Percentiles rank a stretch among this genome's conserved stretches.
Evolutionary conservation across 2,888 invertebrate species (phyloP).

Genomic region (Tachystola acroxantha): DNA sequence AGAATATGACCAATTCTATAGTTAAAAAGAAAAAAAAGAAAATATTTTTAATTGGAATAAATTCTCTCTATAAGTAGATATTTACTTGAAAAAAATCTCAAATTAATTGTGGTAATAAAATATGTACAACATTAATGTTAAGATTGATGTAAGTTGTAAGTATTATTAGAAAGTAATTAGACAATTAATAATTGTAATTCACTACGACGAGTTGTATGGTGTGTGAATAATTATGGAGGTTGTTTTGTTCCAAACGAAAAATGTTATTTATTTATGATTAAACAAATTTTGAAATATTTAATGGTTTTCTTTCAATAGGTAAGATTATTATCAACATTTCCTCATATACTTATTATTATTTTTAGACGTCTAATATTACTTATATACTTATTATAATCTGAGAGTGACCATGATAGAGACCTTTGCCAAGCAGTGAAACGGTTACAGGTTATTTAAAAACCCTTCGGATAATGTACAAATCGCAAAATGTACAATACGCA

Average conservation of each 20-base stretch:
- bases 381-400: too few relatives aligned
- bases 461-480: too few relatives aligned
- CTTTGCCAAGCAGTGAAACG: too few relatives aligned
- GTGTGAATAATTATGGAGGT: slow-evolving; percentile 75
- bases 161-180: slow-evolving; percentile 77
- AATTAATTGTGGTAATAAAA: slow-evolving; percentile 73
- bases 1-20: slow-evolving; percentile 53
- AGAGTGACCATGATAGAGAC: too few relatives aligned
- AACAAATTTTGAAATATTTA: slow-evolving; percentile 73
- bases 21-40: slow-evolving; percentile 28
- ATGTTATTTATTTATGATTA: slow-evolving; percentile 78
- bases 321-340: too few relatives aligned
- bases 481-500: too few relatives aligned
- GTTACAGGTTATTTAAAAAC: too few relatives aligned
- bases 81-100: slow-evolving; percentile 71
- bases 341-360: too few relatives aligned
- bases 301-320: slow-evolving; percentile 15
- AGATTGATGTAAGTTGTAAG: slow-evolving; percentile 78
- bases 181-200: slow-evolving; percentile 70
- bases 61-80: slow-evolving; percentile 73
- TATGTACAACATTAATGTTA: slow-evolving; percentile 72
- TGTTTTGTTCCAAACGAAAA: slow-evolving; percentile 77
- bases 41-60: slow-evolving; percentile 59
- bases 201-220: slow-evolving; percentile 69
- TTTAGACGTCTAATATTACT: too few relatives aligned